Evolutionary conservation across 2,113 vertebrate genomes (phyloP).

Genomic region (Hypocryptadius cinnamomeus): DNA sequence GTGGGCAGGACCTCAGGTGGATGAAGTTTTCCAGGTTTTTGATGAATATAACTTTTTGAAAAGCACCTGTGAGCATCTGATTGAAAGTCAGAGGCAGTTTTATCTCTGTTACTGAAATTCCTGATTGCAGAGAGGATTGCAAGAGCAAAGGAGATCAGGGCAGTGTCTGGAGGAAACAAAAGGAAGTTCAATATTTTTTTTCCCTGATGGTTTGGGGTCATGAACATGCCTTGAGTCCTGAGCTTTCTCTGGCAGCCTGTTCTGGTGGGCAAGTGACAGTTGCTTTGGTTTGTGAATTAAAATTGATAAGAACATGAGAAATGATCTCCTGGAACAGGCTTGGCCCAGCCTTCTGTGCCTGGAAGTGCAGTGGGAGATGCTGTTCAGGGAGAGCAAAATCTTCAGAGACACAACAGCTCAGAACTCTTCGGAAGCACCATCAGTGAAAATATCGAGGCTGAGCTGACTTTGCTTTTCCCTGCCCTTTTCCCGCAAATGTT

Average conservation of each 20-base stretch:
- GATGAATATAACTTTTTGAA: background rate
- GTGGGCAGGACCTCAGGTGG: accelerated
- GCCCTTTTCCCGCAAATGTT: accelerated
- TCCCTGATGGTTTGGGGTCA: background rate
- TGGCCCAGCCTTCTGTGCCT: background rate
- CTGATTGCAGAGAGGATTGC: background rate
- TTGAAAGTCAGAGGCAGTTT: background rate
- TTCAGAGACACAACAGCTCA: background rate
- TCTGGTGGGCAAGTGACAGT: background rate
- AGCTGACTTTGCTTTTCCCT: background rate
- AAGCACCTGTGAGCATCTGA: background rate
- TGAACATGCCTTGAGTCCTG: background rate
- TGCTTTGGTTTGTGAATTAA: background rate
- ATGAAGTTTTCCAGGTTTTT: background rate
- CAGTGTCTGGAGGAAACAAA: background rate
- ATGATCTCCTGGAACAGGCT: background rate
- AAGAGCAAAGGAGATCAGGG: background rate
- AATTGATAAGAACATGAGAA: background rate
- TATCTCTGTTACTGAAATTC: background rate
- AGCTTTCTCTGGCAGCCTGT: background rate
- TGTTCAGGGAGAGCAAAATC: background rate
- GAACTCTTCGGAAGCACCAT: background rate
- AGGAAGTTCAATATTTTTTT: background rate
- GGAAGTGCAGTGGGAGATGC: background rate
- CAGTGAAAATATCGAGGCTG: accelerated